Conservation (phyloP, 1,140 invertebrate genomes). For the Drosophila nasuta region DNA sequence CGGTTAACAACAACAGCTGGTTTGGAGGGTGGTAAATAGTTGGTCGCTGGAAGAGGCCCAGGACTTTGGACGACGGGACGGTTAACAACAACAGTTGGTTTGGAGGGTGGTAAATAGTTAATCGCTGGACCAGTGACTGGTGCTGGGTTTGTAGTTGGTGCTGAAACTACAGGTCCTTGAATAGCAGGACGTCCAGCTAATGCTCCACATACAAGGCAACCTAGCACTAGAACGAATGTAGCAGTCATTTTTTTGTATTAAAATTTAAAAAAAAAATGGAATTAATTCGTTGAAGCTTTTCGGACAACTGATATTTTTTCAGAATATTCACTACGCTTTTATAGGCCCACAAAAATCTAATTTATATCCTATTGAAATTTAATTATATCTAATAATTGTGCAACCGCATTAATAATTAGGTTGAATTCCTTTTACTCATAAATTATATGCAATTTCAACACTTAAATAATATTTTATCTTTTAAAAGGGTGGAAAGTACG, state of each 20-base stretch:
- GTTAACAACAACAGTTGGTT: background rate
- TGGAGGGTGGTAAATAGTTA: background rate
- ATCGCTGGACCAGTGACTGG: background rate
- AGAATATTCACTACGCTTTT: background rate
- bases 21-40: background rate
- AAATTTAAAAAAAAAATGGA: background rate
- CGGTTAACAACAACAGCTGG: background rate
- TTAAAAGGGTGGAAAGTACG: background rate
- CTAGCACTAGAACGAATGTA: background rate
- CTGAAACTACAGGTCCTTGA: background rate
- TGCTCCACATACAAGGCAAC: constrained; percentile 54
- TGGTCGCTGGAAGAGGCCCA: background rate
- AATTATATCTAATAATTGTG: background rate
- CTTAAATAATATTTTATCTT: background rate
- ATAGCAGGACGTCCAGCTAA: background rate
- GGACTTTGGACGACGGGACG: background rate
- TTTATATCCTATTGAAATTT: background rate
- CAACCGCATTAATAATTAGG: background rate
- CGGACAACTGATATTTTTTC: background rate
- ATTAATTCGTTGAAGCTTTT: background rate
- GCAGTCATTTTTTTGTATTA: background rate
- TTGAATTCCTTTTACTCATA: background rate
- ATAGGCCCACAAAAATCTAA: background rate
- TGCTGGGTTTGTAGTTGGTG: background rate
- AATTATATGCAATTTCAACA: background rate